A percentile compares a stretch with the other conserved stretches of the same genome.
Conservation (phyloP, 2,888 invertebrate genomes). For the Perithous albicinctus region DNA sequence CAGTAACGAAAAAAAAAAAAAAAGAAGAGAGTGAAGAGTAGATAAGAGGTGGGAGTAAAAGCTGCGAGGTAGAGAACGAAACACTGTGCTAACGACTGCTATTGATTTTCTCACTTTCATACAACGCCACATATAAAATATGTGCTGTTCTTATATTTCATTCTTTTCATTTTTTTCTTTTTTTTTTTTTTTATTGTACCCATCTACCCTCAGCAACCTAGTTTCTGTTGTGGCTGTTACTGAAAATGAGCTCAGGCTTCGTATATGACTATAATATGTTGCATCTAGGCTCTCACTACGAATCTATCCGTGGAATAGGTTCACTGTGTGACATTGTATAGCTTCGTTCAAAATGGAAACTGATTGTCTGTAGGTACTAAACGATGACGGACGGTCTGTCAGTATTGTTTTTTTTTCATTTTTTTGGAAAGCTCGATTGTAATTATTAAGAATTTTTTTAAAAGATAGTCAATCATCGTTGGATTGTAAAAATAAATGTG, state of each 20-base stretch:
- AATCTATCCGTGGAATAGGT: neutral
- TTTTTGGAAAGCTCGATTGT: neutral
- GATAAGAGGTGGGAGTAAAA: slow-evolving; percentile 47
- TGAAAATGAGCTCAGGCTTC: slow-evolving; percentile 48
- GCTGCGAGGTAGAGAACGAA: slow-evolving; percentile 45
- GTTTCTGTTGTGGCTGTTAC: slow-evolving; percentile 70
- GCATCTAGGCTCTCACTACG: neutral
- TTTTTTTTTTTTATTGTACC: slow-evolving; percentile 51
- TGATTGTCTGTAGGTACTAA: neutral
- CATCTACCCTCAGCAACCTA: slow-evolving; percentile 70
- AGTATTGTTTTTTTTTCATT: neutral
- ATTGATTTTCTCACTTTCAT: slow-evolving; percentile 77
- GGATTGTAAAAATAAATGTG: no score
- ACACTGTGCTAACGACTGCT: slow-evolving; percentile 71
- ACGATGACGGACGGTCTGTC: neutral
- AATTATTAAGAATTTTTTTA: neutral
- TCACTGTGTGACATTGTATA: slow-evolving; percentile 10
- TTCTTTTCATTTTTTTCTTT: slow-evolving; percentile 60
- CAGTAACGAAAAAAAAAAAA: slow-evolving; percentile 8
- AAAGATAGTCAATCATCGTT: neutral
- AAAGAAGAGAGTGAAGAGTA: slow-evolving; percentile 32
- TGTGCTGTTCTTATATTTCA: slow-evolving; percentile 67
- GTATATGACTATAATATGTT: neutral
- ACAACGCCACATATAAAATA: slow-evolving; percentile 70
- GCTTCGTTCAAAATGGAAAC: slow-evolving; percentile 17